These are phyloP conservation scores for Proteles cristata DNA, from an alignment of 2,113 vertebrate genomes.

Conservation along the genomic window DNA sequence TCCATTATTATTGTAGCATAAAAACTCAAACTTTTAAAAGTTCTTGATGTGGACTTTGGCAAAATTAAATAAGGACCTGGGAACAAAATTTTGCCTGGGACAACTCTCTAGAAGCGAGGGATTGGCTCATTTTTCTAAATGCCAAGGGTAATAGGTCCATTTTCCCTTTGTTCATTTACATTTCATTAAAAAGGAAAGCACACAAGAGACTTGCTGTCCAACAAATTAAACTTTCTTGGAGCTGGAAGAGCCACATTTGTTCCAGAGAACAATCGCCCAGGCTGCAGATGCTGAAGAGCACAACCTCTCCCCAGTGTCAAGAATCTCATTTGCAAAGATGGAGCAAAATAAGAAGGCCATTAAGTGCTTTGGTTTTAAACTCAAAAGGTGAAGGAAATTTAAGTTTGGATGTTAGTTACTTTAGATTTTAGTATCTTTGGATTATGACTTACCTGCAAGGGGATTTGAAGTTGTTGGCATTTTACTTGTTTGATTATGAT, in stretches of 20 bases:
- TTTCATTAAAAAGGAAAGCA: neutral
- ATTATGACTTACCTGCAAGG: neutral
- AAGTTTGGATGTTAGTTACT: slow-evolving; percentile 24
- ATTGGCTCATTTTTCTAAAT: neutral
- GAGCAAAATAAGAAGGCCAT: neutral
- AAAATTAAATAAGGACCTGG: slow-evolving; percentile 2
- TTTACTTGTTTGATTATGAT: neutral
- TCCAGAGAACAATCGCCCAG: neutral
- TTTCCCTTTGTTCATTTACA: neutral
- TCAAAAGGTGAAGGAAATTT: slow-evolving; percentile 20
- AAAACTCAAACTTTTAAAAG: neutral
- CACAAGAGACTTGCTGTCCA: neutral
- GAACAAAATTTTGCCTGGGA: slow-evolving; percentile 35
- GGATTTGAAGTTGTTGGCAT: neutral
- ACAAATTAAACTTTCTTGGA: neutral
- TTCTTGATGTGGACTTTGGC: neutral
- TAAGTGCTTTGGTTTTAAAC: neutral
- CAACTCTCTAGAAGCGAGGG: neutral
- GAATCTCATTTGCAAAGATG: neutral
- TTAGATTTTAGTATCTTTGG: slow-evolving; percentile 29
- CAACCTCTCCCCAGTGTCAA: neutral
- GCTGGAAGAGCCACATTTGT: neutral
- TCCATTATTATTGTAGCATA: neutral
- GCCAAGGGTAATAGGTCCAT: neutral
- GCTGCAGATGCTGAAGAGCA: neutral